These are phyloP conservation scores for Melanotaenia duboulayi DNA, from an alignment of 2,113 vertebrate species.

Conservation along the genomic window DNA sequence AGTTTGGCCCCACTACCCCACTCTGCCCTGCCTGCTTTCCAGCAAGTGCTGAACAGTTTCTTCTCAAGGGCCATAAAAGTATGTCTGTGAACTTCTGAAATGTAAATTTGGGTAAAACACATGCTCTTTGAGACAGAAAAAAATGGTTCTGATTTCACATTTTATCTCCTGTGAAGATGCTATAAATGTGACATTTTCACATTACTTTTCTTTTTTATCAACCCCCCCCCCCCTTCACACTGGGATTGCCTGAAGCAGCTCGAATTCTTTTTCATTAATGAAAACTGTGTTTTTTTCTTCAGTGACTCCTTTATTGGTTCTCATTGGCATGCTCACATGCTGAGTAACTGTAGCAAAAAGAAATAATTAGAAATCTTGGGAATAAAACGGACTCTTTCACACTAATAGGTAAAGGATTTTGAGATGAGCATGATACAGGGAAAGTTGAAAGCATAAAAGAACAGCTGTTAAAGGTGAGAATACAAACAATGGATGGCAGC, in stretches of 20 bases:
- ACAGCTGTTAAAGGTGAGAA: neutral
- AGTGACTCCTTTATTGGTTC: constrained; percentile 33
- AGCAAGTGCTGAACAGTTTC: constrained; percentile 60
- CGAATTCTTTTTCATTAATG: neutral
- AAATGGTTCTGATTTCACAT: neutral
- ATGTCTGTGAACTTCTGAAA: neutral
- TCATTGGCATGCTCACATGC: neutral
- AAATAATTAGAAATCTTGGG: constrained; percentile 20
- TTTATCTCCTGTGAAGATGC: neutral
- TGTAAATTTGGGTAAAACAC: constrained; percentile 6
- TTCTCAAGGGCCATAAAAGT: neutral
- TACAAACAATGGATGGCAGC: neutral
- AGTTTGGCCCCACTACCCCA: constrained; percentile 16
- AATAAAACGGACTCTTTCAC: constrained; percentile 18
- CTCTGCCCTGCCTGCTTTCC: constrained; percentile 12
- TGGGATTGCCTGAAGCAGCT: neutral
- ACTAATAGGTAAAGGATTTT: constrained; percentile 23
- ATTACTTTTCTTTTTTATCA: neutral
- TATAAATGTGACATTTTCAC: neutral
- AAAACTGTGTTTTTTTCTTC: constrained; percentile 8
- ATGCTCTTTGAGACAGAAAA: neutral
- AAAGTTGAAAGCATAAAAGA: neutral
- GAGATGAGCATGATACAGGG: constrained; percentile 10
- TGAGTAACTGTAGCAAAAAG: neutral
- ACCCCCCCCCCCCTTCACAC: neutral